Conservation (phyloP, 2,888 invertebrate genomes). For the Yponomeuta evonymella region DNA sequence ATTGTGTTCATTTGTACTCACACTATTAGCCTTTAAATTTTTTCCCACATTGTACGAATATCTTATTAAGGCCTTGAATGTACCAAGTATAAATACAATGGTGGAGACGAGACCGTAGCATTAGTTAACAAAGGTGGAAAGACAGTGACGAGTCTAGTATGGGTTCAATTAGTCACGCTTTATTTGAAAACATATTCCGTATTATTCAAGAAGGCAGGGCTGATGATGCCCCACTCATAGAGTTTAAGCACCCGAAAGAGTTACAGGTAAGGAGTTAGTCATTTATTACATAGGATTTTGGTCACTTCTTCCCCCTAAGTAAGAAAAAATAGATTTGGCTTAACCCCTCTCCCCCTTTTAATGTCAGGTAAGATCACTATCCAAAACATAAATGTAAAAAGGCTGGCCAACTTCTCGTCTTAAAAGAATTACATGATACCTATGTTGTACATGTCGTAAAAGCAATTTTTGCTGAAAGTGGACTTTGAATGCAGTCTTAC, state of each 20-base stretch:
- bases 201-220: conserved; percentile 50
- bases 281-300: no score
- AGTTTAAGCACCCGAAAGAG: conserved; percentile 81
- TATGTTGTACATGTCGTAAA: no score
- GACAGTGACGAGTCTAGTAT: not conserved
- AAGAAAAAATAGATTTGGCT: no score
- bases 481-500: no score
- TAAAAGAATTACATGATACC: no score
- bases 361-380: no score
- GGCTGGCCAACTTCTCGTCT: no score
- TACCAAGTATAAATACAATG: not conserved
- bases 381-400: no score
- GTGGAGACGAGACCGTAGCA: not conserved
- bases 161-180: conserved; percentile 40
- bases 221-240: conserved; percentile 50
- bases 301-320: no score
- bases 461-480: no score
- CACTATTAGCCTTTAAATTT: not conserved
- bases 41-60: not conserved
- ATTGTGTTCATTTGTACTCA: no score
- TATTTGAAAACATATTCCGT: conserved; percentile 50
- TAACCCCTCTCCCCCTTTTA: no score
- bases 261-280: conserved; percentile 71
- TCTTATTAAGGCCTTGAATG: not conserved
- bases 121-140: not conserved